phyloP scores from a whole-genome alignment of 2,797 vertebrate genomes.

The Sebastes steindachneri region DNA sequence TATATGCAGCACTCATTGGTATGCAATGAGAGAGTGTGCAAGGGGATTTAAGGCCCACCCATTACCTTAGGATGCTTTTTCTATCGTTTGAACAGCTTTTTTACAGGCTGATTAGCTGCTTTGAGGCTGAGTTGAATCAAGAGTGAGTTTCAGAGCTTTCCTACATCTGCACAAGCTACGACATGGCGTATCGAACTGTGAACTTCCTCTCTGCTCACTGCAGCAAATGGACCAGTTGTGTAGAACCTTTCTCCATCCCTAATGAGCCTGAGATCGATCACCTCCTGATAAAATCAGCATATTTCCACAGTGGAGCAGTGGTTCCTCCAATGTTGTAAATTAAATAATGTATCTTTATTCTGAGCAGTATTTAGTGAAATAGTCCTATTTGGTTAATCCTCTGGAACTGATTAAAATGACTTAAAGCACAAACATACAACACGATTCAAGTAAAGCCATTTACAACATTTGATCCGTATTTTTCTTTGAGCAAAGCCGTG shows the following conservation, averaged over 20 bases:
- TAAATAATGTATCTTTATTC: constrained; percentile 28
- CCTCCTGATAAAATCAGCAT: constrained; percentile 42
- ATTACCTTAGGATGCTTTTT: constrained; percentile 29
- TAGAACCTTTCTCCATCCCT: constrained; percentile 24
- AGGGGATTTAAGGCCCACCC: not conserved
- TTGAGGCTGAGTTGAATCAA: constrained; percentile 38
- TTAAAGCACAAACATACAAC: constrained; percentile 31
- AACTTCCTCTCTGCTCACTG: constrained; percentile 48
- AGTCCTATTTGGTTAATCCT: constrained; percentile 36
- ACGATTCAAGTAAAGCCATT: constrained; percentile 27
- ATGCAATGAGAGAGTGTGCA: not conserved
- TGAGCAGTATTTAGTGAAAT: constrained; percentile 31
- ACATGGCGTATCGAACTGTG: constrained; percentile 41
- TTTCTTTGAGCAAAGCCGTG: constrained; percentile 8
- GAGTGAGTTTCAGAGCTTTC: constrained; percentile 19
- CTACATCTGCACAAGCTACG: constrained; percentile 26
- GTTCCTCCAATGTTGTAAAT: constrained; percentile 15
- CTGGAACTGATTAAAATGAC: constrained; percentile 48
- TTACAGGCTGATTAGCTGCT: constrained; percentile 33
- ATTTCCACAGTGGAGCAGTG: constrained; percentile 14
- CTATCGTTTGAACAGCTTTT: constrained; percentile 14
- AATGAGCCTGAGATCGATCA: constrained; percentile 54
- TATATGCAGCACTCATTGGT: not conserved
- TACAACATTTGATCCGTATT: constrained; percentile 25
- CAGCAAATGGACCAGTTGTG: constrained; percentile 47